A percentile compares a stretch with the other conserved stretches of the same genome.
phyloP scores from a whole-genome alignment of 2,797 vertebrate species.

The Coregonus ussuriensis region DNA sequence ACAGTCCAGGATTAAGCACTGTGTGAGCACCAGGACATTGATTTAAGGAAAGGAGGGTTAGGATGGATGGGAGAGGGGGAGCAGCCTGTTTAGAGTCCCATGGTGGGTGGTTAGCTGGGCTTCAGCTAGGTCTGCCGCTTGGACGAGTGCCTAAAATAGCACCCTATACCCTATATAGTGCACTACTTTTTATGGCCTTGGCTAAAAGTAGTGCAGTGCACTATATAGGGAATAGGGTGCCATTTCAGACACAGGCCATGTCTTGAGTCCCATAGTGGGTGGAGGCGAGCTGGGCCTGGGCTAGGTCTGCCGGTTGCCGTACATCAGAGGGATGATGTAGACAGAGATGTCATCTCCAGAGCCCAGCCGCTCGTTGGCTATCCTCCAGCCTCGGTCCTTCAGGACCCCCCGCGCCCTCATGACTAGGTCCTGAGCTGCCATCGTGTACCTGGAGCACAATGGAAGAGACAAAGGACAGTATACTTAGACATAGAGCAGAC shows the following conservation, averaged over 20 bases:
- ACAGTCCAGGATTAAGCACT: conserved; percentile 50
- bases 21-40: conserved; percentile 19
- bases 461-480: not conserved
- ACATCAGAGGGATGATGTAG: conserved; percentile 93
- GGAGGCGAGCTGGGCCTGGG: conserved; percentile 20
- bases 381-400: conserved; percentile 96
- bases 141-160: not conserved
- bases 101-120: conserved; percentile 4
- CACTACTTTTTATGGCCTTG: not conserved
- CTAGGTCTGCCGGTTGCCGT: conserved; percentile 84
- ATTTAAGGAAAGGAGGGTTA: not conserved
- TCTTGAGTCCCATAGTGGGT: not conserved
- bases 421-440: conserved; percentile 95
- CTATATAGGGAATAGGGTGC: not conserved
- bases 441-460: conserved; percentile 83
- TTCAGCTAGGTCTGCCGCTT: conserved; percentile 80
- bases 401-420: conserved; percentile 93
- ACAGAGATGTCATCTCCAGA: conserved; percentile 98
- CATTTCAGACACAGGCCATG: not conserved
- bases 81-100: conserved; percentile 4
- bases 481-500: not conserved
- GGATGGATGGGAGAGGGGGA: conserved; percentile 27
- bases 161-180: not conserved
- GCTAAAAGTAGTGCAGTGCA: not conserved
- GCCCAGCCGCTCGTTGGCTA: conserved; percentile 90